phyloP scores from a whole-genome alignment of 1,140 invertebrate genomes.

The Ptiloglossa arizonensis region DNA sequence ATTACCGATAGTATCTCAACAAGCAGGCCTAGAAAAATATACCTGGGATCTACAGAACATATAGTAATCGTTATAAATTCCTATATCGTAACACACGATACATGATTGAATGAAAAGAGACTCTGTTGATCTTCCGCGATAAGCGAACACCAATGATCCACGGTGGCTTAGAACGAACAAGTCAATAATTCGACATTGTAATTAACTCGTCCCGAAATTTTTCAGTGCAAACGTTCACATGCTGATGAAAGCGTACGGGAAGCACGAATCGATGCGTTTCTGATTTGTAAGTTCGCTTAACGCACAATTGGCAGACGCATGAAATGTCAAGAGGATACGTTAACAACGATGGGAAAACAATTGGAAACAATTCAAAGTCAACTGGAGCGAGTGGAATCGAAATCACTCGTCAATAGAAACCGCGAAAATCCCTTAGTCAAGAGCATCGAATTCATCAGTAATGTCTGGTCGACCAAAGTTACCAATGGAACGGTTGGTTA shows the following conservation, averaged over 20 bases:
- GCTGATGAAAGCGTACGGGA: constrained; percentile 2
- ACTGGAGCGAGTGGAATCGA: constrained; percentile 8
- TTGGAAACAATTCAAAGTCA: constrained; percentile 2
- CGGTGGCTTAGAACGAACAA: not conserved
- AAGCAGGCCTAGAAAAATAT: too few species aligned
- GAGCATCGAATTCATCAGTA: not conserved
- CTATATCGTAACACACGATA: too few species aligned
- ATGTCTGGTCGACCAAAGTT: not conserved
- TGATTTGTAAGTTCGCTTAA: constrained; percentile 23
- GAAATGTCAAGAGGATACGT: not conserved
- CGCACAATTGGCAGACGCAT: constrained; percentile 16
- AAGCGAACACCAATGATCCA: too few species aligned
- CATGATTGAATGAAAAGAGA: too few species aligned
- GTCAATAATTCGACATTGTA: constrained; percentile 2
- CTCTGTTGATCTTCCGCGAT: too few species aligned
- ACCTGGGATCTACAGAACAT: too few species aligned
- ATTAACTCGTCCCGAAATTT: constrained; percentile 20
- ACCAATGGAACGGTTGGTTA: constrained; percentile 1
- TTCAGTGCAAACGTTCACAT: not conserved
- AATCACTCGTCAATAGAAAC: constrained; percentile 17
- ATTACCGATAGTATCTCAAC: too few species aligned
- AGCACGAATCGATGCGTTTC: constrained; percentile 6
- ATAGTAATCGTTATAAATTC: too few species aligned
- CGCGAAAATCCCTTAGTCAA: constrained; percentile 25
- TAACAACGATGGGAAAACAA: constrained; percentile 30